phyloP scores from a whole-genome alignment of 2,113 vertebrate genomes.

The Prochilodus magdalenae region DNA sequence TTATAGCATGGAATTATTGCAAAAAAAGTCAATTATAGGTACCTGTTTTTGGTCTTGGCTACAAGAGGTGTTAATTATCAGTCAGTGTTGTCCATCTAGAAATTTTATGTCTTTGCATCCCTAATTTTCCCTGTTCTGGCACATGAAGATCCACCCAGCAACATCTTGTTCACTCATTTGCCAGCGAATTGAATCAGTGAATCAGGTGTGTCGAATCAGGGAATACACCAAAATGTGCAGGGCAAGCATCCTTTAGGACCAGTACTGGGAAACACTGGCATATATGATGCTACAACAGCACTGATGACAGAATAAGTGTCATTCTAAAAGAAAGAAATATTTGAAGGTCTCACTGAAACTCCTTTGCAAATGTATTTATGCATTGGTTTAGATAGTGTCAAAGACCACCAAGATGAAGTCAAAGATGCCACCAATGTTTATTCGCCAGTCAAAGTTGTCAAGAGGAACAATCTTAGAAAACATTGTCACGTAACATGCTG shows the following conservation, averaged over 20 bases:
- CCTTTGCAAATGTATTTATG: background rate
- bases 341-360: background rate
- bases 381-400: background rate
- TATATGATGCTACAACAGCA: background rate
- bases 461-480: background rate
- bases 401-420: background rate
- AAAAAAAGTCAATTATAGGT: too few species aligned
- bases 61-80: too few species aligned
- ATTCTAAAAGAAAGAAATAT: background rate
- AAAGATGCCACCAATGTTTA: background rate
- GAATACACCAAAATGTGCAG: background rate
- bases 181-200: background rate
- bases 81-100: too few species aligned
- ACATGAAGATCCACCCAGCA: too few species aligned
- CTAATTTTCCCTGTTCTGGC: too few species aligned
- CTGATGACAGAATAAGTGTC: background rate
- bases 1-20: too few species aligned
- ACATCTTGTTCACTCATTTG: too few species aligned
- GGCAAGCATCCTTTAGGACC: background rate
- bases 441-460: background rate
- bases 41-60: too few species aligned
- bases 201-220: background rate
- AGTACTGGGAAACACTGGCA: background rate
- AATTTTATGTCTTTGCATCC: too few species aligned
- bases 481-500: slow-evolving; percentile 1